Base-by-base conservation (phyloP, 2,113 vertebrate genomes). In the Oreotrochilus melanogaster region DNA sequence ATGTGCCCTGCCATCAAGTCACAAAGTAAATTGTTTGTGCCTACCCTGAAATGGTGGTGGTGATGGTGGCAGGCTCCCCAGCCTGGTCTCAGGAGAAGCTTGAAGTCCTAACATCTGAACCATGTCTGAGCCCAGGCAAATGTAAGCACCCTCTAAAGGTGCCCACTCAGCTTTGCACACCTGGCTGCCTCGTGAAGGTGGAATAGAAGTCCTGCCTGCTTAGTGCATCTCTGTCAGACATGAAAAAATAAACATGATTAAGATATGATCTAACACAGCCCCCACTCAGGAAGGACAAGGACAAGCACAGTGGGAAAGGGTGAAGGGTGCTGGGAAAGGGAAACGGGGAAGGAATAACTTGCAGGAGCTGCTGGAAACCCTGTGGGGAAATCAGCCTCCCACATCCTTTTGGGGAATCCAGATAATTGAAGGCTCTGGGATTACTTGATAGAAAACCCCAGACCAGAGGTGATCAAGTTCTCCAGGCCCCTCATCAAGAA, bases 351-450 rank as follows among this genome's bases (percentile, higher is more conserved):
- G n/a, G 62, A 78, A 57, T 42, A 33, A 47, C 30, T 73, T 57
- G 23, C 24, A 65, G 58, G 33, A 95, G 21, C 47, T 21, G 6
- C 72, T 83, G 72, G 67, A 82, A 90, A 42, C 42, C 19, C 64
- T 91, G 85, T 6, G 11, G 62, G 62, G 47, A 65, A 89, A 85
- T 72, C 54, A 87, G 66, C 47, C 51, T 94, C 74, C 72, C 81
- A 88, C 78, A 87, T 89, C 69, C 74, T 21, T 74, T 91, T 62
- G 54, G 62, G 71, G 19, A 89, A 94, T 82, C 37, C 56, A 58
- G 71, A 88, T 93, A 94, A 96, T 88, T 91, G 74, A 79, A 86
- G 64, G 67, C 31, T 89, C 54, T 76, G 54, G 48, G 64, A 94
- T 16, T 16, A 25, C 42, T 78, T 73, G 60, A 64, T 18, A 79